Percentiles rank a stretch among this genome's conserved stretches.
These are phyloP conservation scores for Limanda limanda DNA, from an alignment of 2,113 vertebrate species.

Conservation along the genomic window DNA sequence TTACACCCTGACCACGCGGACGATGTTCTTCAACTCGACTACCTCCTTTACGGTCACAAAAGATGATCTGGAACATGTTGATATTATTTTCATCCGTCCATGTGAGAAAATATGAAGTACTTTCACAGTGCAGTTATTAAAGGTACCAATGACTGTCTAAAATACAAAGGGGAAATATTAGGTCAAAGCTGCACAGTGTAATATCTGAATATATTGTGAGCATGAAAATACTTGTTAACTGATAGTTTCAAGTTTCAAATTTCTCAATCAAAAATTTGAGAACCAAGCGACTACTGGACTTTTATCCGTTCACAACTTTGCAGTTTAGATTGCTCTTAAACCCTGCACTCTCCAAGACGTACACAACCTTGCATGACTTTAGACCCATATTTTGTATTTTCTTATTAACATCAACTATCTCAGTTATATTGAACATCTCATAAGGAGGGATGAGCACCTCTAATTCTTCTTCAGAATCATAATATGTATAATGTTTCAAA, in stretches of 20 bases:
- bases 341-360: not conserved
- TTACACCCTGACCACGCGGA: no score
- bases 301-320: not conserved
- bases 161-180: no score
- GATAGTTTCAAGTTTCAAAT: not conserved
- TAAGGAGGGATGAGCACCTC: constrained; percentile 15
- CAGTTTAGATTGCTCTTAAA: not conserved
- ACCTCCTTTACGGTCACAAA: no score
- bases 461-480: not conserved
- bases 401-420: rapidly evolving
- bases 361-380: not conserved
- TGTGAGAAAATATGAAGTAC: no score
- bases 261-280: not conserved
- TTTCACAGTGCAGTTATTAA: no score
- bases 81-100: no score
- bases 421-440: not conserved
- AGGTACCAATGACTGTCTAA: no score
- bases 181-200: no score
- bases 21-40: no score
- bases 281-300: not conserved
- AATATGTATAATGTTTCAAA: not conserved
- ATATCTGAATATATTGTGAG: no score
- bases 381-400: not conserved
- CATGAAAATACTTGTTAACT: no score
- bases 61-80: no score